Evolutionary conservation across 2,113 vertebrate species (phyloP), one percentile per base, ranked within the genome.

Genomic region (Oreotrochilus melanogaster): DNA sequence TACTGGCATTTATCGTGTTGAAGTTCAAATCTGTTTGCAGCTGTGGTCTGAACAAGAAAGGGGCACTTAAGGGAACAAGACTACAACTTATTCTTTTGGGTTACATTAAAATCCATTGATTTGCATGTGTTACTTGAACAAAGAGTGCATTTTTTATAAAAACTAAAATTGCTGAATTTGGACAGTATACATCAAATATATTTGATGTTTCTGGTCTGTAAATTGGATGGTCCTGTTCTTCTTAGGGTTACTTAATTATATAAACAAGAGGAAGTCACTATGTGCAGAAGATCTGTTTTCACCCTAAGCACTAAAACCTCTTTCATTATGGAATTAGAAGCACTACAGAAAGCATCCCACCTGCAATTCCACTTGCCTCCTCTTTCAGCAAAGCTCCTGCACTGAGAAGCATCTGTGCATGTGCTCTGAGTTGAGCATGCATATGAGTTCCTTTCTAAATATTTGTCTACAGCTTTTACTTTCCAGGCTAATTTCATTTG

Each of bases 71-170:
- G 69, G 86, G 79, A 94, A 18, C 74, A 94, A 81, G 67, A 84
- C 58, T 60, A 74, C 64, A 86, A 72, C 69, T 72, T 88, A 75
- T 60, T 93, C 82, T 92, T 96, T 65, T 88, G 88, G 60, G 90
- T 72, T 94, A 84, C 88, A 94, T 88, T 95, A 96, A 93, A 92
- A 86, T 47, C 78, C 83, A 95, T 84, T 90, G 88, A 96, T 93
- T 96, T 94, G 69, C 88, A 84, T 90, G 72, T 93, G 69, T 83
- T 93, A 88, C 82, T 88, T 53, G 79, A 89, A 90, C 67, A 95
- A 83, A 92, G 67, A 84, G 85, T 83, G 64, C 51, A 60, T 89
- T 93, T 92, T 82, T 86, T 67, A 92, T 88, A 88, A 95, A 96
- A 96, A 95, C 39, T 95, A 92, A 92, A 96, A 88, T 57, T 50